Evolutionary conservation across 2,113 vertebrate genomes (phyloP).

Genomic region (Ammodramus savannarum): DNA sequence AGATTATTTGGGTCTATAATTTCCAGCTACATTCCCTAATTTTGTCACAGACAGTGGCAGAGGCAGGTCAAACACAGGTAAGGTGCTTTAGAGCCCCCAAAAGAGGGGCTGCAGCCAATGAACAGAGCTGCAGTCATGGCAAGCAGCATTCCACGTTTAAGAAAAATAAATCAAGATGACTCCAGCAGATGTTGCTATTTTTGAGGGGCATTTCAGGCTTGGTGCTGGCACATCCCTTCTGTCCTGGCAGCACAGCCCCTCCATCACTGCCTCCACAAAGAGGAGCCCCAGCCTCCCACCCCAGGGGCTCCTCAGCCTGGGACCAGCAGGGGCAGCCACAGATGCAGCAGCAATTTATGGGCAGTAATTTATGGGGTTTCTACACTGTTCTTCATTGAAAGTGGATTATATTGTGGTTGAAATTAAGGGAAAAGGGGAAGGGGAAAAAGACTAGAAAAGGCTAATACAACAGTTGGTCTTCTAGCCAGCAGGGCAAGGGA

Average conservation of each 20-base stretch:
- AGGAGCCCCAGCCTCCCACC: neutral
- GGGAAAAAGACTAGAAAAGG: neutral
- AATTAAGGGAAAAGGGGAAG: neutral
- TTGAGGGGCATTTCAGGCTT: neutral
- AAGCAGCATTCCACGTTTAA: neutral
- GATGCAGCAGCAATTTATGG: neutral
- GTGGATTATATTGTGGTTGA: neutral
- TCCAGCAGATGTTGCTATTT: neutral
- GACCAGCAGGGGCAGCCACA: neutral
- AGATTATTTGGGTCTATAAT: neutral
- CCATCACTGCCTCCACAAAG: fast-evolving
- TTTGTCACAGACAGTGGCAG: neutral
- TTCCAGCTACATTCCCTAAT: neutral
- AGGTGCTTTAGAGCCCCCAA: neutral
- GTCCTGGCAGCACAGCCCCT: neutral
- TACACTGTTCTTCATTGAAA: neutral
- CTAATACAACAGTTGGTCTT: neutral
- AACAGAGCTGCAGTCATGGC: neutral
- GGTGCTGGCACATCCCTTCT: neutral
- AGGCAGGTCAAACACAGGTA: neutral
- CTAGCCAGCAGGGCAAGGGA: neutral
- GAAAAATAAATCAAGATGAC: fast-evolving
- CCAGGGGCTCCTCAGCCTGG: neutral
- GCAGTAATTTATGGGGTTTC: neutral
- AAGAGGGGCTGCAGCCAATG: neutral